Evolutionary conservation across 2,797 vertebrate genomes (phyloP), one percentile per base, ranked within the genome.

Genomic region (Poeciliopsis paucimaculata): DNA sequence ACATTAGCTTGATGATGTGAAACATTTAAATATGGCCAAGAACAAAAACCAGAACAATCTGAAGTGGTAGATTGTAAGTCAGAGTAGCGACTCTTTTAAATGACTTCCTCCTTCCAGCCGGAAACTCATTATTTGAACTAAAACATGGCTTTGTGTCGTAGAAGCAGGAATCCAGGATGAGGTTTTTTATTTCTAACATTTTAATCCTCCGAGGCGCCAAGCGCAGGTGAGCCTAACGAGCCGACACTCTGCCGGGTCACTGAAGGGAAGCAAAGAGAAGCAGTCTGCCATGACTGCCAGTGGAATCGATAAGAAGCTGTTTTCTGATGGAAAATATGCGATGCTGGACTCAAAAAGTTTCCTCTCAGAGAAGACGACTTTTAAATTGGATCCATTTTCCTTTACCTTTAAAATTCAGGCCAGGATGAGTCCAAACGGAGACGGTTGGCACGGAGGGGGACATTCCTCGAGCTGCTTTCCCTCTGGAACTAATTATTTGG

Each of bases 401-500:
- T 83, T 82, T 53, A 64, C 68, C 46, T 81, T 79, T 70, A 57
- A 76, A 77, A 77, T 45, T 57, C 5, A 55, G n/a, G 68, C 12
- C 72, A 55, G 64, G 57, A 51, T 47, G n/a, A 78, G 51, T 77
- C 57, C 74, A 57, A 4, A 47, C 45, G 31, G 43, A 72, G 82
- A 68, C 39, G 1, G 34, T 75, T 49, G 79, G 31, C 86, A 70
- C 77, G 55, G 7, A 73, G 36, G 31, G 39, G 39, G 79, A 73
- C 60, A 39, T 72, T 86, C 85, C 34, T 77, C 34, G 68, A 72
- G 64, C 46, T 5, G 71, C 64, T 78, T 84, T 64, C 68, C 76
- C 77, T 51, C 45, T 45, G 77, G 74, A 83, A 75, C 77, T 81
- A 68, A 91, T 89, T 85, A 87, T 80, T 81, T 78, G 79, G 78